Percentiles rank a stretch among this genome's conserved stretches.
Conservation (phyloP, 2,888 invertebrate genomes). For the Hedychridium roseum region DNA sequence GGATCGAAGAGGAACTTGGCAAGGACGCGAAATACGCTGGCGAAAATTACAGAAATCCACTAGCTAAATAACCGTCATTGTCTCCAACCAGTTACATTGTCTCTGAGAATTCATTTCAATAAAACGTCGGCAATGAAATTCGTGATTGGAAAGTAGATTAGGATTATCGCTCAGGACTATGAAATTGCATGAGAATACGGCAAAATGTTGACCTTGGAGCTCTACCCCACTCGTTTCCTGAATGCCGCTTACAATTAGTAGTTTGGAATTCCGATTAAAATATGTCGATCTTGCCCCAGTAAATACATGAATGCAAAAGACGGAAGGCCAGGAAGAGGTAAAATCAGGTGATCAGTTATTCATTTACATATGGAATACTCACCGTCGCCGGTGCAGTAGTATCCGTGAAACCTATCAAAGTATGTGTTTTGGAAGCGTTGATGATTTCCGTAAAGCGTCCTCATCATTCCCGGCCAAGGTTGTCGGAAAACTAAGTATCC, state of each 20-base stretch:
- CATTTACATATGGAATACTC: too few relatives aligned
- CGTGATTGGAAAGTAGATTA: too few relatives aligned
- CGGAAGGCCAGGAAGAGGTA: too few relatives aligned
- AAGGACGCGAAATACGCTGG: conserved; percentile 51
- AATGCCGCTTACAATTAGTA: too few relatives aligned
- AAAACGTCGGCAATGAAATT: background rate
- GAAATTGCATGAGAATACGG: too few relatives aligned
- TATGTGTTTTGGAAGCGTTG: conserved; percentile 90
- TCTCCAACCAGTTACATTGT: background rate
- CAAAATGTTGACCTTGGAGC: too few relatives aligned
- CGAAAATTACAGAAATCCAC: conserved; percentile 39
- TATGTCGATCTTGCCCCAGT: too few relatives aligned
- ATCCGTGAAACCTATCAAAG: conserved; percentile 95
- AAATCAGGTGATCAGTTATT: too few relatives aligned
- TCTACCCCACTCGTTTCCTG: too few relatives aligned
- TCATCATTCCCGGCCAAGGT: conserved; percentile 99
- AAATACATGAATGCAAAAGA: too few relatives aligned
- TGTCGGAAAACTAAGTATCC: conserved; percentile 93
- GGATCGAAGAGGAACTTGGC: conserved; percentile 57
- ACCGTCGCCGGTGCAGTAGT: conserved; percentile 98
- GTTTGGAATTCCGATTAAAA: too few relatives aligned
- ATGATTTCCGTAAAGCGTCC: conserved; percentile 91
- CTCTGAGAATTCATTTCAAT: background rate
- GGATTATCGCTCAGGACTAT: too few relatives aligned
- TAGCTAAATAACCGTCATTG: conserved; percentile 19